These are phyloP conservation scores for Tolypeutes matacus DNA, from an alignment of 2,797 vertebrate species.

Conservation along the genomic window DNA sequence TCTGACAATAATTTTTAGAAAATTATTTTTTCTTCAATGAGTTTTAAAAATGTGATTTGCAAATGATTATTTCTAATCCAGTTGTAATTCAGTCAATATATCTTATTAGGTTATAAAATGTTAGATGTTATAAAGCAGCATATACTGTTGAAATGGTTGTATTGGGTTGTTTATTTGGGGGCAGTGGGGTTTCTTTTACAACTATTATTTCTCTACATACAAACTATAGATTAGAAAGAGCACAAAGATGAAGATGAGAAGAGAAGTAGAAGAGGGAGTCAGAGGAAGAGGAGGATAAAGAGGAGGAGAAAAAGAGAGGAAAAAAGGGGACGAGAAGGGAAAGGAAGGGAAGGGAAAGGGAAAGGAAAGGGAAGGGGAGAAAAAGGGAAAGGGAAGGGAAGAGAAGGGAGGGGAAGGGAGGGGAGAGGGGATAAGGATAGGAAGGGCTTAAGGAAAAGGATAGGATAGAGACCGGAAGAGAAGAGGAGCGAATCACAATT, in stretches of 20 bases:
- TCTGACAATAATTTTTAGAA: not conserved
- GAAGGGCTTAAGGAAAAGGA: no score
- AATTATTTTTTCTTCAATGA: not conserved
- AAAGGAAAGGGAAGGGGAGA: no score
- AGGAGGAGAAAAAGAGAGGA: not conserved
- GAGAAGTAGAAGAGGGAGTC: not conserved
- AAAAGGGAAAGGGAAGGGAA: no score
- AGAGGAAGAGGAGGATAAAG: not conserved
- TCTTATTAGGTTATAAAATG: not conserved
- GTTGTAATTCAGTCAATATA: not conserved
- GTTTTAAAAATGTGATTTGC: not conserved
- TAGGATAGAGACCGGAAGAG: not conserved
- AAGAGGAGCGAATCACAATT: not conserved
- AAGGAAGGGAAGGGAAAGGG: no score
- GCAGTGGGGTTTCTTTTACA: not conserved
- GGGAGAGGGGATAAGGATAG: not conserved
- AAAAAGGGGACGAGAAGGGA: no score
- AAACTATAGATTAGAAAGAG: not conserved
- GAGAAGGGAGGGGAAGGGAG: no score
- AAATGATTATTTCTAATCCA: not conserved
- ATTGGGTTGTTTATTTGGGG: not conserved
- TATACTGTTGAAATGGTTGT: not conserved
- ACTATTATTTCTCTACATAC: not conserved
- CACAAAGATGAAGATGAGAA: slow-evolving; percentile 22
- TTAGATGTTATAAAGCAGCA: not conserved